Evolutionary conservation across 2,888 invertebrate species (phyloP), one percentile per base, ranked within the genome.

Genomic region (Heliconius sara): DNA sequence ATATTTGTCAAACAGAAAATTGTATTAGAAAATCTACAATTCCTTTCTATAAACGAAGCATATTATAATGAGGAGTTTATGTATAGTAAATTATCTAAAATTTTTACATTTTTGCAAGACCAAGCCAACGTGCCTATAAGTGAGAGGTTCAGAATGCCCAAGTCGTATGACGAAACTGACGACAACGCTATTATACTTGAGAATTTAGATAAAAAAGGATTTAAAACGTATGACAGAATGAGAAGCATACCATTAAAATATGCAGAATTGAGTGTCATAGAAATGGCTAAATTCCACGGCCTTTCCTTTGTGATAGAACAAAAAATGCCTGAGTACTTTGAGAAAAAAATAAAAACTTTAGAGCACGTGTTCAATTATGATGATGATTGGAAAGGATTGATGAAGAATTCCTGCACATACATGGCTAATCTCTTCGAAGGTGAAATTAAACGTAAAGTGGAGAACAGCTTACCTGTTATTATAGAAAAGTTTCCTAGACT

Each of bases 1-100:
- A 76, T 92, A 22, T 92, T 92, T 67, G 80, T 90, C 4, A 92
- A 92, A 83, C 84, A 84, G 22, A 85, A 86, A 25, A 79, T 85
- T 5, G 80, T 83, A 5, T 80, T 85, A 13, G 80, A 84, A 27
- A 81, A 85, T 76, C 43, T 87, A 13, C 82, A 84, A 76, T 27
- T 88, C 0, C 0, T 88, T 5, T 84, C 84, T 0, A 13, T 90
- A 0, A 25, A 78, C 2, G 81, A 86, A 7, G 60, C 87, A 16
- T 91, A 86, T 79, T 79, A 67, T 25, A 87, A 77, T 76, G 90
- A 92, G 84, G 27, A 85, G 1, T 89, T 88, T 68, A 68, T 86
- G 30, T 91, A 91, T 74, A 84, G 82, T 52, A 87, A 91, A 65
- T 71, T 90, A 0, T 82, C 85, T 0, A 81, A 81, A 60, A 71